Conservation (phyloP, 1,140 invertebrate genomes). For the Oedothorax gibbosus region DNA sequence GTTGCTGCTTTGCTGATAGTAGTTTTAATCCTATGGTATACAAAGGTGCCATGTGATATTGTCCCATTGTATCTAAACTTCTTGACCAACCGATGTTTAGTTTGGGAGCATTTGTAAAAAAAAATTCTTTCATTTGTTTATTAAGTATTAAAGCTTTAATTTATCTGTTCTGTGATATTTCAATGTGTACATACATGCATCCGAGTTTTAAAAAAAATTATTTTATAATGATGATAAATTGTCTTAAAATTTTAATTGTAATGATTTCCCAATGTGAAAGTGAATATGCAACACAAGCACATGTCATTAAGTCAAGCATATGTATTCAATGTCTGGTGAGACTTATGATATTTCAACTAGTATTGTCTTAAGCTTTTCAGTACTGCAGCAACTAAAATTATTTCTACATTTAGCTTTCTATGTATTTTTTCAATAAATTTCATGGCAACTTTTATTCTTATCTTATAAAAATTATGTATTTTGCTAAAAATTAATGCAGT, state of each 20-base stretch:
- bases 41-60: neutral
- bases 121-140: constrained; percentile 11
- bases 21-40: constrained; percentile 7
- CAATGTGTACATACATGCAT: constrained; percentile 45
- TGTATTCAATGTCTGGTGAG: too few relatives aligned
- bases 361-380: constrained; percentile 10
- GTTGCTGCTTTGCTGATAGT: constrained; percentile 45
- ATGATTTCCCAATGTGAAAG: too few relatives aligned
- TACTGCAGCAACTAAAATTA: constrained; percentile 38
- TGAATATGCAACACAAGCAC: too few relatives aligned
- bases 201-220: constrained; percentile 14
- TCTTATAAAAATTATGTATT: constrained; percentile 28
- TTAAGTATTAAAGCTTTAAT: constrained; percentile 24
- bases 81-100: neutral
- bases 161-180: constrained; percentile 52
- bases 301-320: too few relatives aligned
- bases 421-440: constrained; percentile 19
- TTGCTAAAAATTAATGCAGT: constrained; percentile 43
- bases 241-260: too few relatives aligned
- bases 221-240: neutral
- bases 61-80: neutral
- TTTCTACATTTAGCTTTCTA: constrained; percentile 38
- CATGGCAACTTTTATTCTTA: constrained; percentile 24
- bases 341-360: too few relatives aligned
- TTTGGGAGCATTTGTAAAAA: neutral